Percentiles rank a stretch among this genome's conserved stretches.
phyloP scores from a whole-genome alignment of 2,797 vertebrate genomes.

The Anomalospiza imberbis region DNA sequence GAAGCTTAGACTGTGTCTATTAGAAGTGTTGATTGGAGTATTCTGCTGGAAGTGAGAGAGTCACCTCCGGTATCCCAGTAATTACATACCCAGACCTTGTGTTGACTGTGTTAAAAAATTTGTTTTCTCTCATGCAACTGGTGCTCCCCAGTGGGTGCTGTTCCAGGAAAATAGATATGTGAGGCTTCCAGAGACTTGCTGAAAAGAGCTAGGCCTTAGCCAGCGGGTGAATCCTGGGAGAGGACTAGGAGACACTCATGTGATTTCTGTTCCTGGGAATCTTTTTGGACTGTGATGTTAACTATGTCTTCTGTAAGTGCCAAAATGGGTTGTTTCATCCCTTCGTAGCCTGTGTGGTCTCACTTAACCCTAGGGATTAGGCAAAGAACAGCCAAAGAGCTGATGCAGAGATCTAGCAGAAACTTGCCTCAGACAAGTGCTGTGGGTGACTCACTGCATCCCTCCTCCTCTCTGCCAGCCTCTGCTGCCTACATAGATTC shows the following conservation, averaged over 20 bases:
- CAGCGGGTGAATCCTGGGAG: background rate
- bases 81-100: background rate
- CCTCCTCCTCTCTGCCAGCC: background rate
- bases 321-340: background rate
- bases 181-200: background rate
- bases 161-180: background rate
- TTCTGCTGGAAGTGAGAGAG: background rate
- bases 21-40: background rate
- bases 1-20: background rate
- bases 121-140: background rate
- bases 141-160: background rate
- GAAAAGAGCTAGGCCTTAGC: background rate
- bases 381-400: background rate
- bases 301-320: background rate
- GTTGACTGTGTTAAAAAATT: background rate
- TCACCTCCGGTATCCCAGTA: background rate
- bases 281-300: background rate
- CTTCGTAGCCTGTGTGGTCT: background rate
- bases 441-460: background rate
- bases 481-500: background rate
- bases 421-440: background rate
- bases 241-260: background rate
- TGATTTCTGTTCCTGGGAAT: background rate
- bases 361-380: background rate
- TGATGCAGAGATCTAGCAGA: background rate